These are phyloP conservation scores for Tenodera sinensis DNA, from an alignment of 2,888 invertebrate species.

Conservation along the genomic window DNA sequence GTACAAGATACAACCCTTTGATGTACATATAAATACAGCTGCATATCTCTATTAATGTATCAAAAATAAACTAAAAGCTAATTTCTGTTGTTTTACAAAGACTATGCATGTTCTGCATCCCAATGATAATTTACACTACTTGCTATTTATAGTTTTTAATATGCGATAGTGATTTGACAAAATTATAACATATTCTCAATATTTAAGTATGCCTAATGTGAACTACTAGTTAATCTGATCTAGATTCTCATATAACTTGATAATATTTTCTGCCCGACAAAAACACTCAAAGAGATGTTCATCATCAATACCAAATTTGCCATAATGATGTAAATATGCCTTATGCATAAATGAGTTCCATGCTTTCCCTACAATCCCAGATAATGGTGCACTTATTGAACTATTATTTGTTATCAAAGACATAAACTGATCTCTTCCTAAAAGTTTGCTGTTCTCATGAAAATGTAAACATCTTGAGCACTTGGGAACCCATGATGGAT, in stretches of 20 bases:
- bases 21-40: too few species aligned
- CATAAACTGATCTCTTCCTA: conserved; percentile 46
- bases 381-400: conserved; percentile 42
- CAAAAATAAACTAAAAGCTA: too few species aligned
- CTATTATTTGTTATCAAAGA: conserved; percentile 49
- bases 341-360: conserved; percentile 49
- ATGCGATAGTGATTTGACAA: too few species aligned
- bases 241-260: conserved; percentile 46
- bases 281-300: conserved; percentile 50
- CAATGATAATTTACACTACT: too few species aligned
- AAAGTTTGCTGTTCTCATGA: conserved; percentile 43
- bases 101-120: too few species aligned
- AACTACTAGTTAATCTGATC: not conserved
- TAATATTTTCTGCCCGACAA: conserved; percentile 47
- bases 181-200: too few species aligned
- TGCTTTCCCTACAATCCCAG: conserved; percentile 46
- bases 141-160: too few species aligned
- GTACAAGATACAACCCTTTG: too few species aligned
- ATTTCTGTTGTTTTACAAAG: too few species aligned
- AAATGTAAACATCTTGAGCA: conserved; percentile 42
- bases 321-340: conserved; percentile 53
- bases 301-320: conserved; percentile 48
- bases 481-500: conserved; percentile 44
- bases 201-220: too few species aligned
- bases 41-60: too few species aligned